Evolutionary conservation across 2,797 vertebrate genomes (phyloP), one percentile per base, ranked within the genome.

Genomic region (Leucoraja ocellata): DNA sequence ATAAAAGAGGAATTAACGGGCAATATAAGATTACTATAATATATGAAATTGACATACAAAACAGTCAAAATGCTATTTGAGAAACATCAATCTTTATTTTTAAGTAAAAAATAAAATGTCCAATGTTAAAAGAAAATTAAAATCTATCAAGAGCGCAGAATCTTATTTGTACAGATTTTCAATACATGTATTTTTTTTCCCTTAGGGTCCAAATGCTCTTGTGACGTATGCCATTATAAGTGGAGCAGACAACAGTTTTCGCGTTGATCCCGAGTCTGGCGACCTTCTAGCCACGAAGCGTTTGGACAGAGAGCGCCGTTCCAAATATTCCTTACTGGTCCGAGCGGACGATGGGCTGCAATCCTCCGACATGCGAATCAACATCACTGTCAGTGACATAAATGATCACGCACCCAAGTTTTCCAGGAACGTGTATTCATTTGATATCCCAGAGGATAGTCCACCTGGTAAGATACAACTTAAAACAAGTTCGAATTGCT

Each of bases 141-240:
- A 54, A 88, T 88, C 58, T 18, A 65, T 68, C 14, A 36, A 68
- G 63, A 88, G 16, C 32, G 36, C 14, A 16, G 11, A 88, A 65
- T 21, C 65, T 36, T 63, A 36, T 88, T 88, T 32, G 21, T 94
- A 93, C 94, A 94, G 91, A 94, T 83, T 94, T 94, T 93, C 0
- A 90, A 92, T 80, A 58, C 65, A 32, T 54, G 21, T 1, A 25
- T 93, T 4, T 93, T 32, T 93, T 32, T 93, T 93, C 93, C 65
- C 0, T 68, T 94, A 99, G 99, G 99, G 99, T 94, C 97, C 98
- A 14, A 99, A 99, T 36, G 99, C 99, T 79, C 96, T 99, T 0
- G 98, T 99, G 93, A 99, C 99, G 0, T 99, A 99, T 94, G 97
- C 98, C 11, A 99, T 99, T 94, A 97, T 99, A 95, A 99, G 98